Evolutionary conservation across 2,113 vertebrate species (phyloP), one percentile per base, ranked within the genome.

Genomic region (Catagonus wagneri): DNA sequence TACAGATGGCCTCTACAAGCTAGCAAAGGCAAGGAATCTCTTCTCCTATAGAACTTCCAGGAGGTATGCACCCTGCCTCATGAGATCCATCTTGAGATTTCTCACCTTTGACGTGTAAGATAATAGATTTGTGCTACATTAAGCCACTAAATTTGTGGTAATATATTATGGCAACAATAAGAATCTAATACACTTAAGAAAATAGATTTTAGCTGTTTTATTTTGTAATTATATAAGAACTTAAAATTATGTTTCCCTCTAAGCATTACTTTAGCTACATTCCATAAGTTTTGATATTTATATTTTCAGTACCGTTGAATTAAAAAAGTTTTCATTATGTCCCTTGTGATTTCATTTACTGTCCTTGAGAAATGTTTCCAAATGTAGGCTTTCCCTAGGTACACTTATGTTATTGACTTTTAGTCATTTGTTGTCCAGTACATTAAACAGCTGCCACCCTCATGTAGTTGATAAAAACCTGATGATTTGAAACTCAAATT

Each of bases 241-340:
- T 80, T 39, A 68, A 56, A 79, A 56, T 36, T 90, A 36, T 20
- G 32, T 90, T 68, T 56, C 63, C 50, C 29, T 79, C 75, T 80
- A 80, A 79, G 52, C 3, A 80, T 8, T 68, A 44, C 44, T 90
- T 39, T 23, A 68, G 58, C 22, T 61, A 63, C 71, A 27, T 19
- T 27, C 36, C 12, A 29, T 14, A 54, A 63, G 63, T 50, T 68
- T 60, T 74, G 12, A 32, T 60, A 39, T 9, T 85, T 60, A 58
- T 22, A 78, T 86, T 78, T 69, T 69, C 16, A 66, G 6, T 85
- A 34, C 17, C 17, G 34, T 78, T 68, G 20, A 68, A n/a, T 60
- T 44, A 25, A 86, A 68, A 93, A 93, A 60, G 69, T 50, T 79
- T 75, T 78, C 72, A 44, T 74, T 39, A 75, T 84, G 83, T 92